These are phyloP conservation scores for Adelosebastes latens DNA, from an alignment of 2,797 vertebrate genomes.

Conservation along the genomic window DNA sequence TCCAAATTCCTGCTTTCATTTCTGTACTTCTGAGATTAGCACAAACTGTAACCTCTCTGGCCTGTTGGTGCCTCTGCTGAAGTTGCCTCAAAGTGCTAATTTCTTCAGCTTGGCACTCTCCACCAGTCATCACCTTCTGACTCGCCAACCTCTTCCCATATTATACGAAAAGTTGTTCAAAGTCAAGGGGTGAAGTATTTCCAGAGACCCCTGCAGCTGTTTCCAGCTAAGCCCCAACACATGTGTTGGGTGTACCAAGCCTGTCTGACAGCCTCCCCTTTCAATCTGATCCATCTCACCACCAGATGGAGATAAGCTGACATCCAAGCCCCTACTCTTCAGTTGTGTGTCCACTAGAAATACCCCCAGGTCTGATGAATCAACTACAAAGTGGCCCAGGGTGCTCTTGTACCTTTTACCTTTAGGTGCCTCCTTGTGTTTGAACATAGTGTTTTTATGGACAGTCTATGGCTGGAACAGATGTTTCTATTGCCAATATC, in stretches of 20 bases:
- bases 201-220: conserved; percentile 3
- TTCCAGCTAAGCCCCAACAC: conserved; percentile 7
- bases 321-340: neutral
- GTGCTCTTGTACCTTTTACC: neutral
- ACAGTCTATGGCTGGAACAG: neutral
- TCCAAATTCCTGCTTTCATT: neutral
- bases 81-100: neutral
- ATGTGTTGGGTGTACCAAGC: neutral
- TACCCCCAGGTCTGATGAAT: neutral
- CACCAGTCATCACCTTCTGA: neutral
- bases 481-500: neutral
- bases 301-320: conserved; percentile 35
- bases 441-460: neutral
- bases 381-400: neutral
- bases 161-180: neutral
- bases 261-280: neutral
- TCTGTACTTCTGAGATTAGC: neutral
- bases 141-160: neutral
- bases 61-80: neutral
- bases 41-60: neutral
- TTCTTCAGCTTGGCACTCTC: neutral
- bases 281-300: conserved; percentile 11
- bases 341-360: neutral
- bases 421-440: neutral
- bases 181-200: neutral